phyloP scores from a whole-genome alignment of 64 coral and sea anemone genomes.

The Montipora sp. region DNA sequence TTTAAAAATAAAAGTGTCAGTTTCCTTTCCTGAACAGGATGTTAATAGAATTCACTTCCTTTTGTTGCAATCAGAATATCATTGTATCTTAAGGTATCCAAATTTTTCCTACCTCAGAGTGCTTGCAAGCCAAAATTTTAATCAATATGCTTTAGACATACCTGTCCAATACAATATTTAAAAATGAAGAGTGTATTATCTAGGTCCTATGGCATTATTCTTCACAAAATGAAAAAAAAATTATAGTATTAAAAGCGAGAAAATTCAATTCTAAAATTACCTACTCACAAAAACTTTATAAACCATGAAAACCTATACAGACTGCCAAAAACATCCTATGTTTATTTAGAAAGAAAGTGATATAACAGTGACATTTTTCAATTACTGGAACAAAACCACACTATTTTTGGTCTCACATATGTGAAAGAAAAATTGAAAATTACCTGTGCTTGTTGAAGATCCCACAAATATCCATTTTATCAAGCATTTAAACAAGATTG shows the following conservation, averaged over 20 bases:
- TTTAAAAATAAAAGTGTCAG: too few species aligned
- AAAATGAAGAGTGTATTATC: too few species aligned
- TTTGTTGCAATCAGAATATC: too few species aligned
- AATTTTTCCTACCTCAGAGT: too few species aligned
- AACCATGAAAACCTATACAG: not conserved
- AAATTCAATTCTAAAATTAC: not conserved
- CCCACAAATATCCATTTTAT: not conserved
- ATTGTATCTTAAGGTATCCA: too few species aligned
- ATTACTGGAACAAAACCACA: not conserved
- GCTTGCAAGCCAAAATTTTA: too few species aligned
- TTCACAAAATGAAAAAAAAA: not conserved
- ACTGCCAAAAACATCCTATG: not conserved
- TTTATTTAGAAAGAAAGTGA: not conserved
- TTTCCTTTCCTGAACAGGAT: too few species aligned
- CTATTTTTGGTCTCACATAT: not conserved
- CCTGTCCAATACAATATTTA: too few species aligned
- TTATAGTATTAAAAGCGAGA: not conserved
- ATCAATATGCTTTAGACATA: too few species aligned
- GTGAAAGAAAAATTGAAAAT: not conserved
- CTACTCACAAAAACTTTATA: not conserved
- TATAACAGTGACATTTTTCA: not conserved
- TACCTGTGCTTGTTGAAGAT: not conserved
- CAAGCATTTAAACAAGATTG: not conserved
- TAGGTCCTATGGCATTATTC: too few species aligned
- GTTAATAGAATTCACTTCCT: too few species aligned